Percentiles rank a stretch among this genome's conserved stretches.
These are phyloP conservation scores for Otolemur crassicaudatus DNA, from an alignment of 2,797 vertebrate species.

Conservation along the genomic window DNA sequence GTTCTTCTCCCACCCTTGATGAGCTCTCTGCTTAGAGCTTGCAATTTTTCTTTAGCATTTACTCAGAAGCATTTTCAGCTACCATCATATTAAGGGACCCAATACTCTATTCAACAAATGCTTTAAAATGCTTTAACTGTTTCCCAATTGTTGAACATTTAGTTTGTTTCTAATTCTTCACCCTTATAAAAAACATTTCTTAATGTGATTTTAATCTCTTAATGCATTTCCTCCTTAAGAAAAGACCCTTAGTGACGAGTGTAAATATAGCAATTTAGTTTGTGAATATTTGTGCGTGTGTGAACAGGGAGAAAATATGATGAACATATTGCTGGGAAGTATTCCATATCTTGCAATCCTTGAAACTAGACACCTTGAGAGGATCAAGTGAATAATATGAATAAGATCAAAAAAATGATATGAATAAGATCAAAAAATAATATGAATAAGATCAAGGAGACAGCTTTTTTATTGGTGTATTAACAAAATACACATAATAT, in stretches of 20 bases:
- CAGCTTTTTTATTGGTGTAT: neutral
- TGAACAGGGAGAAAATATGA: neutral
- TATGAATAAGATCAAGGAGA: neutral
- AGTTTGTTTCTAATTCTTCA: neutral
- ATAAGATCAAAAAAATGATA: neutral
- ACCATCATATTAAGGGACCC: neutral
- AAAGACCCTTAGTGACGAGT: neutral
- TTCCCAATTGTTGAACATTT: slow-evolving; percentile 24
- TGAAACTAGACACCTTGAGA: neutral
- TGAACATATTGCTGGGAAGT: neutral
- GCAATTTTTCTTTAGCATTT: neutral
- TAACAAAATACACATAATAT: neutral
- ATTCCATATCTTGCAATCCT: neutral
- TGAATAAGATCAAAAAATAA: neutral
- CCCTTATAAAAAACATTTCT: neutral
- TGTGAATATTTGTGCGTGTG: neutral
- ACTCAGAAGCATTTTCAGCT: neutral
- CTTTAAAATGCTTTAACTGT: neutral
- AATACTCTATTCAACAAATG: neutral
- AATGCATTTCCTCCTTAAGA: neutral
- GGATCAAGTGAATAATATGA: neutral
- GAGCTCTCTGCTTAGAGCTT: neutral
- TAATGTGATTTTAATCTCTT: slow-evolving; percentile 4
- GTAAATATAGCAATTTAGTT: neutral
- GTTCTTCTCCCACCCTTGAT: neutral